phyloP scores from a whole-genome alignment of 1,140 invertebrate genomes.

The Zeugodacus cucurbitae region DNA sequence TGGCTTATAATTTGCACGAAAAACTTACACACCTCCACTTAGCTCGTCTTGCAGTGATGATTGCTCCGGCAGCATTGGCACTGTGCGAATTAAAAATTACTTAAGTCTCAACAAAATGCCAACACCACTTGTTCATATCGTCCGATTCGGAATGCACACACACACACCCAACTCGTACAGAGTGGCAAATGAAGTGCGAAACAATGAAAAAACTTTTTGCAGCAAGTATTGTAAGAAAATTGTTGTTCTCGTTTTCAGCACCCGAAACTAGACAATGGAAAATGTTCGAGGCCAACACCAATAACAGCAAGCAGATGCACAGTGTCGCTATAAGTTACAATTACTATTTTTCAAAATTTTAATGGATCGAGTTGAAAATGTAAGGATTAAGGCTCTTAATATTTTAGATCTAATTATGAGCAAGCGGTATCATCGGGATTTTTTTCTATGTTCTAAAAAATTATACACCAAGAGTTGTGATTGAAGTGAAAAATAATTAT shows the following conservation, averaged over 20 bases:
- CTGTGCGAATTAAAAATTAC: constrained; percentile 33
- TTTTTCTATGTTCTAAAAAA: too few relatives aligned
- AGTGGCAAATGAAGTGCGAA: neutral
- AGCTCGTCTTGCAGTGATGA: neutral
- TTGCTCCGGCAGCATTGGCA: neutral
- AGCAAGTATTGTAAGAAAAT: neutral
- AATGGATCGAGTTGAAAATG: too few relatives aligned
- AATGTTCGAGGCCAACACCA: neutral
- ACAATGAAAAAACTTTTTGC: neutral
- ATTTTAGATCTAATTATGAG: too few relatives aligned
- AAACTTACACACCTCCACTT: constrained; percentile 24
- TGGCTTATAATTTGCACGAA: constrained; percentile 25
- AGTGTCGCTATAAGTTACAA: neutral
- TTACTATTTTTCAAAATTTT: too few relatives aligned
- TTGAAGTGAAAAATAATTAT: too few relatives aligned
- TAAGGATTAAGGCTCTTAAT: too few relatives aligned
- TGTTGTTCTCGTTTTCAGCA: neutral
- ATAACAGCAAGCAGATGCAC: neutral
- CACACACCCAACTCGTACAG: neutral
- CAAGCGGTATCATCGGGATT: too few relatives aligned
- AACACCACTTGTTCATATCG: neutral
- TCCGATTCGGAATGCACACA: neutral
- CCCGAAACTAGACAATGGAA: constrained; percentile 3
- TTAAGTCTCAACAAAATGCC: constrained; percentile 23
- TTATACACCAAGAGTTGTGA: too few relatives aligned